Evolutionary conservation across 2,888 invertebrate species (phyloP), one percentile per base, ranked within the genome.

Genomic region (Drosophila glabriapex): DNA sequence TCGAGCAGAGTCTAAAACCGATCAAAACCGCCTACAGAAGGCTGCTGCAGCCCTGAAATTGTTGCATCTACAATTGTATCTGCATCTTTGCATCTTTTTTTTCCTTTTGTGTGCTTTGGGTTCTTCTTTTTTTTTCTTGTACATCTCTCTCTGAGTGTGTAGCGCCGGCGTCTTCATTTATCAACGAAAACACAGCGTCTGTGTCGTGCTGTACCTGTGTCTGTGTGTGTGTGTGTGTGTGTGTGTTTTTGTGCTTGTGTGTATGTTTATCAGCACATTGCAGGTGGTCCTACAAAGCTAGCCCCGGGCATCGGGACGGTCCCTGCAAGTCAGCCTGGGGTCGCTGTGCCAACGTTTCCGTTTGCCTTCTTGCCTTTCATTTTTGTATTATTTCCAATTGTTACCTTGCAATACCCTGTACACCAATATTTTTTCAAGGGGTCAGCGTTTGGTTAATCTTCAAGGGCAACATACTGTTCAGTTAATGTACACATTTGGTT

Each of bases 141-240:
- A 25, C 41, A 41, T 41, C 41, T 41, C 43, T 46, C 46, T 46
- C 46, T 54, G 35, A 53, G 46, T 68, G 58, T 70, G 75, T 81
- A 90, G 86, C 86, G 86, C 86, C 86, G 87, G 91, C 86, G 86
- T 86, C 86, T 89, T 76, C 73, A 86, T 86, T 90, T 90, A 89
- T 85, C 77, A 83, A 74, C 71, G 41, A 58, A 64, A 65, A 60
- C 52, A 62, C 62, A 59, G 60, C 59, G 60, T 49, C 54, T 43
- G n/a, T 41, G 19, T 29, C 16, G 28, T 63, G 52, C 28, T 60
- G 59, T 46, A 31, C 37, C n/a, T 64, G 14, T 65, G 33, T 22
- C 52, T 43, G 52, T 65, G 65, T 75, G 68, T 31, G 31, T 9
- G 43, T 65, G 65, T 73, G 66, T 74, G 39, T 68, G 82, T 65